These are phyloP conservation scores for Ardeotis arabs DNA, from an alignment of 2,113 vertebrate genomes.

Conservation along the genomic window DNA sequence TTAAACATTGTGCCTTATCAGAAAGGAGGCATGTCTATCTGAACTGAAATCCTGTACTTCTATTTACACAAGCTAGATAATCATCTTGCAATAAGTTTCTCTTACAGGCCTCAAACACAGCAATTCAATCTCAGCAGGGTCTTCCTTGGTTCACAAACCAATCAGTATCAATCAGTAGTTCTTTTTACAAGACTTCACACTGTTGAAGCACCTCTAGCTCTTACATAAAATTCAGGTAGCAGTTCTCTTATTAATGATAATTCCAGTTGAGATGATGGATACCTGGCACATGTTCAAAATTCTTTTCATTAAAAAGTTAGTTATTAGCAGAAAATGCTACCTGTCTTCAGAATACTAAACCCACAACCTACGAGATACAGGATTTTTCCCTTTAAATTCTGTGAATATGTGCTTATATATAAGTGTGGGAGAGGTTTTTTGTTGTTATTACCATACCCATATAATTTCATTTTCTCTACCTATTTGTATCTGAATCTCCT, in stretches of 20 bases:
- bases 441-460: not conserved
- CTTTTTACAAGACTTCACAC: not conserved
- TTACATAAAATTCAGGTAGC: not conserved
- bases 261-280: not conserved
- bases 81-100: not conserved
- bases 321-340: not conserved
- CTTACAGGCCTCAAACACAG: not conserved
- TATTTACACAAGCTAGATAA: slow-evolving; percentile 10
- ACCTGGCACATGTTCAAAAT: not conserved
- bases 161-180: not conserved
- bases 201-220: not conserved
- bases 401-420: not conserved
- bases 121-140: not conserved
- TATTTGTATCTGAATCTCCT: not conserved
- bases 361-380: rapidly evolving
- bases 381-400: not conserved
- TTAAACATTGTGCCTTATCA: not conserved
- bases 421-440: not conserved
- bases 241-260: not conserved
- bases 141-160: not conserved
- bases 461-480: not conserved
- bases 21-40: not conserved
- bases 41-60: not conserved
- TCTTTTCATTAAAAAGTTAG: not conserved
- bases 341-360: not conserved